A percentile compares a stretch with the other conserved stretches of the same genome.
phyloP scores from a whole-genome alignment of 2,797 vertebrate genomes.

The Buceros bicornis region DNA sequence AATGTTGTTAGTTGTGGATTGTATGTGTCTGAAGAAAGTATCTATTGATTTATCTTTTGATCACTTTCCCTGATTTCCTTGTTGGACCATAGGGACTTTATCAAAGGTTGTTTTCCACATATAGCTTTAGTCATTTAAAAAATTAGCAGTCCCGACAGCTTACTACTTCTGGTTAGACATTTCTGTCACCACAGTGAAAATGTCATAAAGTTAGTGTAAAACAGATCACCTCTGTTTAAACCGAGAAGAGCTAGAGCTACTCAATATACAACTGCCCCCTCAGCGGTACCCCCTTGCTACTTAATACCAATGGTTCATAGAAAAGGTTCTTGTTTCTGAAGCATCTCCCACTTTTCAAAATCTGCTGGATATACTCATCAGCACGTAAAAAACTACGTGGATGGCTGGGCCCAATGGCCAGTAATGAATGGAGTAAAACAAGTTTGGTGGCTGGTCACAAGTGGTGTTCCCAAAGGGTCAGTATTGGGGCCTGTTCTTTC shows the following conservation, averaged over 20 bases:
- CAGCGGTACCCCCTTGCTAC: not conserved
- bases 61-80: not conserved
- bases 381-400: not conserved
- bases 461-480: not conserved
- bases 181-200: not conserved
- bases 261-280: not conserved
- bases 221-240: not conserved
- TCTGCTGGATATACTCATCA: not conserved
- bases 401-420: not conserved
- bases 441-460: not conserved
- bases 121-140: not conserved
- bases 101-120: not conserved
- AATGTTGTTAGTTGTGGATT: not conserved
- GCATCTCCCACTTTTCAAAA: not conserved
- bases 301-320: not conserved
- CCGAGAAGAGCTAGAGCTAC: not conserved
- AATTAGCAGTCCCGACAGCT: not conserved
- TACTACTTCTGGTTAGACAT: not conserved
- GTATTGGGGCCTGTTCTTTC: too few species aligned
- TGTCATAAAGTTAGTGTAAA: not conserved
- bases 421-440: not conserved
- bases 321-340: not conserved
- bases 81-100: not conserved
- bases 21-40: not conserved
- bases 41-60: not conserved